Conservation (phyloP, 2,113 vertebrate genomes). For the Clarias magur region DNA sequence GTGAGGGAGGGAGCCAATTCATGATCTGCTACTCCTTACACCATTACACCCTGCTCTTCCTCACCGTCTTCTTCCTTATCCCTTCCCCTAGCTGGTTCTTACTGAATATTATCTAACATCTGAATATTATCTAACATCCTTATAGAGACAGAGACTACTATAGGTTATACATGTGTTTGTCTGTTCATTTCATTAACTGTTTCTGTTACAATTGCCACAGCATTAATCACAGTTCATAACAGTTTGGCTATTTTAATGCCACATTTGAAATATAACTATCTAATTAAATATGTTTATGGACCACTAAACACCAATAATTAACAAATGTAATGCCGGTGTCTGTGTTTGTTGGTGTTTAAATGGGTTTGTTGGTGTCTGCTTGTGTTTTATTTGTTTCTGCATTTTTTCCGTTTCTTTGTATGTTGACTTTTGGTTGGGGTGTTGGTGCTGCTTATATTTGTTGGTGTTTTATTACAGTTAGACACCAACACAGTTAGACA, state of each 20-base stretch:
- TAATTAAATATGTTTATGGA: not conserved
- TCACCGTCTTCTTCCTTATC: not conserved
- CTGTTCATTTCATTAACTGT: not conserved
- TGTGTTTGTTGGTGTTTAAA: no score
- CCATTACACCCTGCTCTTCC: slow-evolving; percentile 1
- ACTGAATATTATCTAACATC: not conserved
- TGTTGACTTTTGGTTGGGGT: no score
- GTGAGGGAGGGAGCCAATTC: slow-evolving; percentile 33
- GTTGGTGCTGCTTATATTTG: no score
- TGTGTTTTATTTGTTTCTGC: no score
- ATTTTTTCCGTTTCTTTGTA: no score
- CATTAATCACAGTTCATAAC: not conserved
- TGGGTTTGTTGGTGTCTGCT: no score
- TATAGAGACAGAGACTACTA: not conserved
- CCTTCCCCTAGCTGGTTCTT: no score
- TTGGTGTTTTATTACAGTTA: not conserved
- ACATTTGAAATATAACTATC: not conserved
- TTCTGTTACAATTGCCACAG: not conserved
- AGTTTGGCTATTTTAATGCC: not conserved
- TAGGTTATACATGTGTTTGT: not conserved
- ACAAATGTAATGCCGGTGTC: not conserved
- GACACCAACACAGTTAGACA: not conserved
- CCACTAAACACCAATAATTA: not conserved
- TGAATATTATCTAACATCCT: not conserved
- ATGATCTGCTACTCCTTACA: slow-evolving; percentile 17